phyloP scores from a whole-genome alignment of 1,140 invertebrate species.

The Zaprionus inermis region DNA sequence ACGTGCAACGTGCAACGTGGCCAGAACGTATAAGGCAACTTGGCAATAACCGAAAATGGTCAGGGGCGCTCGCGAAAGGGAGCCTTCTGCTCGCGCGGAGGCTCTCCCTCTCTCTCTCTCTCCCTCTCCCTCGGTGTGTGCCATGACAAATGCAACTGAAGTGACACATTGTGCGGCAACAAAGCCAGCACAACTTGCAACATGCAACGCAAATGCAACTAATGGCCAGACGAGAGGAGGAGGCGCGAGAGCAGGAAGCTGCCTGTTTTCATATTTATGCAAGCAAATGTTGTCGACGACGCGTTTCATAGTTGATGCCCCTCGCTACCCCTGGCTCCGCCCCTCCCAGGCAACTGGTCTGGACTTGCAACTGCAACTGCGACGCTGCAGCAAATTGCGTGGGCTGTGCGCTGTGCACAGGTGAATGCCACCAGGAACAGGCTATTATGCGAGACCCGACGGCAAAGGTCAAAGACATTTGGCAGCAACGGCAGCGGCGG shows the following conservation, averaged over 20 bases:
- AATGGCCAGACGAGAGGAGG: slow-evolving; percentile 50
- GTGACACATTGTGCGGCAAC: slow-evolving; percentile 73
- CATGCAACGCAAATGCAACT: slow-evolving; percentile 57
- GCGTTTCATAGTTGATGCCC: slow-evolving; percentile 39
- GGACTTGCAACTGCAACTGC: slow-evolving; percentile 49
- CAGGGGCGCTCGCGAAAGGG: slow-evolving; percentile 32
- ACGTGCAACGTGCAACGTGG: slow-evolving; percentile 28
- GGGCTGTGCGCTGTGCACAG: slow-evolving; percentile 49
- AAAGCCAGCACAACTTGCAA: slow-evolving; percentile 33
- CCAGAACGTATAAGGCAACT: slow-evolving; percentile 66
- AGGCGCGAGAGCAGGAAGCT: slow-evolving; percentile 15
- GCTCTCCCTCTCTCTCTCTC: too few species aligned
- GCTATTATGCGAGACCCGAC: slow-evolving; percentile 62
- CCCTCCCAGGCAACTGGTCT: slow-evolving; percentile 44
- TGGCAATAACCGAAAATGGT: slow-evolving; percentile 73
- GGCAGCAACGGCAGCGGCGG: slow-evolving; percentile 19
- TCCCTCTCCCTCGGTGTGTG: not conserved
- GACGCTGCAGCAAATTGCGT: slow-evolving; percentile 12
- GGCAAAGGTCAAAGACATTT: slow-evolving; percentile 74
- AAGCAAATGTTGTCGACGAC: slow-evolving; percentile 55
- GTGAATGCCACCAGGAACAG: slow-evolving; percentile 74
- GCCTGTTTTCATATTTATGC: slow-evolving; percentile 67
- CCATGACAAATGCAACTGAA: slow-evolving; percentile 81
- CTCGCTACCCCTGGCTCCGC: not conserved
- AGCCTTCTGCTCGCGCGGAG: too few species aligned